Conservation (phyloP, 1,140 invertebrate species). For the Harpegnathos saltator region DNA sequence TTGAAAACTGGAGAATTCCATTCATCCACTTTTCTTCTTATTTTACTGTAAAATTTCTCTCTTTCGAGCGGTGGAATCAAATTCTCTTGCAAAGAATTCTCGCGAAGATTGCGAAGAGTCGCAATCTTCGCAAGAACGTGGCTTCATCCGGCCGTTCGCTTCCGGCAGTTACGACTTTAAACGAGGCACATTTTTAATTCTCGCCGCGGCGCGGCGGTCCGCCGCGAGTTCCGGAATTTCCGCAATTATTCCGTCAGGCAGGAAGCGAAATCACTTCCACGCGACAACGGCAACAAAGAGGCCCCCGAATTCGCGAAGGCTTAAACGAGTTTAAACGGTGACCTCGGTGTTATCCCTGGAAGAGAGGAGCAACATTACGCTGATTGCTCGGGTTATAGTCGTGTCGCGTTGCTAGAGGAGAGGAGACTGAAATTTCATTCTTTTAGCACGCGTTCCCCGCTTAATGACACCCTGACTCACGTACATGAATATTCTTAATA, state of each 20-base stretch:
- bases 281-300: constrained; percentile 7
- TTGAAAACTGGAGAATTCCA: too few species aligned
- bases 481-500: constrained; percentile 76
- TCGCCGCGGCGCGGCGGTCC: neutral
- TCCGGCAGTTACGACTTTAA: neutral
- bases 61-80: too few species aligned
- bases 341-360: constrained; percentile 41
- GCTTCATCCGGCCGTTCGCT: neutral
- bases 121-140: neutral
- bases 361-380: constrained; percentile 53
- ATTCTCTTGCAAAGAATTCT: too few species aligned
- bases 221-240: neutral
- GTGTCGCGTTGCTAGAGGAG: constrained; percentile 10
- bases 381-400: constrained; percentile 56
- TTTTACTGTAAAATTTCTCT: too few species aligned
- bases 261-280: constrained; percentile 36
- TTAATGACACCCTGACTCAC: constrained; percentile 68
- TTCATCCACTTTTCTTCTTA: too few species aligned
- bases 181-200: neutral
- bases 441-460: constrained; percentile 58
- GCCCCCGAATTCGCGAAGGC: constrained; percentile 25
- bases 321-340: constrained; percentile 48
- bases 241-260: neutral
- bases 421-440: constrained; percentile 62
- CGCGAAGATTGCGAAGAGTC: too few species aligned